phyloP scores from a whole-genome alignment of 37 sponge, comb jelly and placozoan species.

The Diacarnus erythraeanus region DNA sequence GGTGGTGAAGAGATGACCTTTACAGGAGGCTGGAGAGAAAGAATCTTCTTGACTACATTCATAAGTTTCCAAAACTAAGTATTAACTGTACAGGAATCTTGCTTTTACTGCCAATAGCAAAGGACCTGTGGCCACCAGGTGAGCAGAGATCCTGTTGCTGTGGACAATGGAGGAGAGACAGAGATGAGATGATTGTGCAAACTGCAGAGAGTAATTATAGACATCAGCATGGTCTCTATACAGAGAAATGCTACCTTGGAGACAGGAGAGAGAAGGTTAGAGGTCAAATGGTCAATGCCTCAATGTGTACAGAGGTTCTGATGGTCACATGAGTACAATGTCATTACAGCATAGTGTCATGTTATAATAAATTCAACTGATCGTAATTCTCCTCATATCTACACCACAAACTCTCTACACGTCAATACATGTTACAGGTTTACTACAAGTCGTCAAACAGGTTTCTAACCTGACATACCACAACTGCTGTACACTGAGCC shows the following conservation, averaged over 20 bases:
- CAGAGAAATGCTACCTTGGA: slow-evolving; percentile 24
- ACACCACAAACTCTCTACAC: too few relatives aligned
- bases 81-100: too few relatives aligned
- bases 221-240: not conserved
- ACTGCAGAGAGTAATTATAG: not conserved
- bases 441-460: too few relatives aligned
- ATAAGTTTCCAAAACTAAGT: too few relatives aligned
- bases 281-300: not conserved
- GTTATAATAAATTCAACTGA: not conserved
- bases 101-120: too few relatives aligned
- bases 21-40: not conserved
- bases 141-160: slow-evolving; percentile 10
- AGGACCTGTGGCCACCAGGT: not conserved
- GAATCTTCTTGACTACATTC: not conserved
- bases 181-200: slow-evolving; percentile 10
- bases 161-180: slow-evolving; percentile 23
- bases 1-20: not conserved
- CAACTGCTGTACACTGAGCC: slow-evolving; percentile 27
- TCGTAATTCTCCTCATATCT: too few relatives aligned
- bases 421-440: not conserved
- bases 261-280: not conserved
- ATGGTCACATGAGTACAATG: slow-evolving; percentile 7
- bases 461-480: slow-evolving; percentile 41
- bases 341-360: not conserved
- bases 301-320: slow-evolving; percentile 43